phyloP scores from a whole-genome alignment of 2,797 vertebrate species.

The Cynodonichthys magdalenae region DNA sequence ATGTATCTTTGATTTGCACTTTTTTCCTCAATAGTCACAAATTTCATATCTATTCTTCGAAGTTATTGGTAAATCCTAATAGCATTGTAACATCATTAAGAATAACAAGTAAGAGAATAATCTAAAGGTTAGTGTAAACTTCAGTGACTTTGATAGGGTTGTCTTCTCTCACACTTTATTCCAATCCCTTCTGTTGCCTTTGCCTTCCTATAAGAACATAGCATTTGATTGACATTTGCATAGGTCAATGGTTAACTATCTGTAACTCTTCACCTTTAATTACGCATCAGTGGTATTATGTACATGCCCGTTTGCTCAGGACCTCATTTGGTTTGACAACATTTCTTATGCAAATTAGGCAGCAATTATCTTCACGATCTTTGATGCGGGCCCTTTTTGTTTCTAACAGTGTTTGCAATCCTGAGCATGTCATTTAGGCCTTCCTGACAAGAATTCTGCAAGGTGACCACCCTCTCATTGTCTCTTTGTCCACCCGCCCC shows the following conservation, averaged over 20 bases:
- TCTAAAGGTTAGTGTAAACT: conserved; percentile 9
- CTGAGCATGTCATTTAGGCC: conserved; percentile 67
- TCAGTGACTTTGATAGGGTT: conserved; percentile 1
- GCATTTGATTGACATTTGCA: conserved; percentile 75
- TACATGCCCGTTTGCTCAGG: conserved; percentile 67
- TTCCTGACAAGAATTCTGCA: conserved; percentile 50
- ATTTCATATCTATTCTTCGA: conserved; percentile 1
- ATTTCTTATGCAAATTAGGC: conserved; percentile 75
- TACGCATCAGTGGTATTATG: conserved; percentile 60
- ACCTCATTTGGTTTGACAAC: conserved; percentile 63
- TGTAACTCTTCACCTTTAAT: conserved; percentile 72
- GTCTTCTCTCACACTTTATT: neutral
- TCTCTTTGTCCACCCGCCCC: conserved; percentile 26
- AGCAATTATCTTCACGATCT: conserved; percentile 75
- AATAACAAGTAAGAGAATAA: conserved; percentile 20
- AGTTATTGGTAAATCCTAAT: conserved; percentile 12
- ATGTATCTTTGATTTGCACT: too few relatives aligned
- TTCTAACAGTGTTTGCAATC: conserved; percentile 71
- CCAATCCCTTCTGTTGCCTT: conserved; percentile 19
- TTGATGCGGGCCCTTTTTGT: conserved; percentile 68
- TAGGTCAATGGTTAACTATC: conserved; percentile 77
- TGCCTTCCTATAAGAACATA: conserved; percentile 65
- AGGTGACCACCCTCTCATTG: conserved; percentile 42
- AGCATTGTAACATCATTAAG: conserved; percentile 17
- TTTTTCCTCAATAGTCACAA: conserved; percentile 13